A percentile compares a stretch with the other conserved stretches of the same genome.
phyloP scores from a whole-genome alignment of 2,113 vertebrate genomes.

The Cathartes aura region DNA sequence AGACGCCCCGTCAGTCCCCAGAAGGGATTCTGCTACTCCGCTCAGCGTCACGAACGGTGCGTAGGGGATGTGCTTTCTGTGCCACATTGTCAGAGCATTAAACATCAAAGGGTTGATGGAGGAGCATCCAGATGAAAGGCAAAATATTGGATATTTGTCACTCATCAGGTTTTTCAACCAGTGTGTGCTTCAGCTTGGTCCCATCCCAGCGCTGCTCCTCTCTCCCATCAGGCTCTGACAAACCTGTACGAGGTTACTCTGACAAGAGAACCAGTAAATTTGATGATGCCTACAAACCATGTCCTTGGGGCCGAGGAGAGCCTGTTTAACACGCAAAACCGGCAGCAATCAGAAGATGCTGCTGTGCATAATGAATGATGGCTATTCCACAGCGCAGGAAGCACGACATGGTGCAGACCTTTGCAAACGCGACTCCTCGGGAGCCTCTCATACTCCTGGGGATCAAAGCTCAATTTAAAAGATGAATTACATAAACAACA shows the following conservation, averaged over 20 bases:
- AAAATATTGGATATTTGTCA: neutral
- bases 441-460: neutral
- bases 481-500: neutral
- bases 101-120: neutral
- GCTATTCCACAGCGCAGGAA: neutral
- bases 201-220: neutral
- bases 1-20: neutral
- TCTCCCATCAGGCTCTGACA: neutral
- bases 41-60: accelerated
- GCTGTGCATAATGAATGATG: neutral
- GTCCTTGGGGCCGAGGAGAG: neutral
- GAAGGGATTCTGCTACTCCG: neutral
- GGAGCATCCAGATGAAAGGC: neutral
- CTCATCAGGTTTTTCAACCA: neutral
- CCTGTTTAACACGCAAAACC: neutral
- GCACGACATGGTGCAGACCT: accelerated
- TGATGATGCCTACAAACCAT: neutral
- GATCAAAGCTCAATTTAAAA: neutral
- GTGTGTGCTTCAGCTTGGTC: neutral
- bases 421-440: accelerated
- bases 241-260: neutral
- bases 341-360: neutral
- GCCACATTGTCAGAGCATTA: neutral
- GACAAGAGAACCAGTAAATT: neutral
- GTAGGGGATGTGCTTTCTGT: neutral